Base-by-base conservation (phyloP, 2,888 invertebrate genomes). In the Junonia oenone region DNA sequence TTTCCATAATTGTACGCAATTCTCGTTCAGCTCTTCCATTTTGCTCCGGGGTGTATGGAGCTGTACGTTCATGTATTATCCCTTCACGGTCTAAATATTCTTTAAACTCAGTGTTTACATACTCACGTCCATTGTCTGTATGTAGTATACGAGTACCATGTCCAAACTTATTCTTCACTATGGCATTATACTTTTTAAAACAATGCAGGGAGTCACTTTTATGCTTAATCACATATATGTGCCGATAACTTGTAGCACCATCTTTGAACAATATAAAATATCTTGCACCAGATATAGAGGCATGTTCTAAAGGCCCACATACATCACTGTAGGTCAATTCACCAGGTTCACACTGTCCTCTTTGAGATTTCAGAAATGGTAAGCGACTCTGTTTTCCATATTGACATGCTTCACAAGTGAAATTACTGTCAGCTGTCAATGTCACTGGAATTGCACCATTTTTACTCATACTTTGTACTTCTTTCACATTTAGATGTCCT, bases 1-100 rank as follows among this genome's bases (percentile, higher is more conserved):
- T 60, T 52, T 65, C 65, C 8, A 65, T 43, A 1, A 67, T 51
- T 0, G 64, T 61, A 2, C 61, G 27, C 29, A 53, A 59, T 51
- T 64, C 35, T 14, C 35, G 5, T 14, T 35, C 35, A 4, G 13
- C 64, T 3, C 63, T 19, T 2, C 68, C 68, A 38, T 71, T 71
- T 52, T 71, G 67, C 43, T 70, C 53, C 17, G 71, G 66, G 0
- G 58, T 55, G 9, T 55, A 59, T 0, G 55, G 55, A 14, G 58
- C 55, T 15, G 56, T n/a, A 31, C 31, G 11, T 11, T 31, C 31
- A 31, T 31, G 11, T 2, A 31, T n/a, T 31, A 31, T 31, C 11
- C 31, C 31, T 3, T 31, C 31, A 2, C 9, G 1, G 1, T 31
- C 31, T 11, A 31, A 11, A 31, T 31, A 31, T 31, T 6, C 11